Evolutionary conservation across 2,888 invertebrate species (phyloP).

Genomic region (Eucriotettix oculatus): DNA sequence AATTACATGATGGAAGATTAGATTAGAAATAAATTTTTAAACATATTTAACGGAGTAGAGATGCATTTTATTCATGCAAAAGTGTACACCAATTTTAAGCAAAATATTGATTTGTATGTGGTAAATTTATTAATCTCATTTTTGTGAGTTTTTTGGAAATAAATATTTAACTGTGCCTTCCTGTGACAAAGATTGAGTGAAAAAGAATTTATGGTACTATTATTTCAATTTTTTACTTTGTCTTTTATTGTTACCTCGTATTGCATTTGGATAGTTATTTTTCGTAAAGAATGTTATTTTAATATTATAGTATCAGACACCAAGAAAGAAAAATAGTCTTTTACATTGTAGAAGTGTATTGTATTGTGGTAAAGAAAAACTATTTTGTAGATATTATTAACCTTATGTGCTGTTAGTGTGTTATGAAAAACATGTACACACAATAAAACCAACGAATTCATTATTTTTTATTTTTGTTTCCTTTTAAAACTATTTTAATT

Average conservation of each 20-base stretch:
- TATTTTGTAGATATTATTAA: conserved; percentile 31
- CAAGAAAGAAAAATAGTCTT: not conserved
- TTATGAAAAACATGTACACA: not conserved
- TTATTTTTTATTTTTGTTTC: not conserved
- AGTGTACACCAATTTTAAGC: too few species aligned
- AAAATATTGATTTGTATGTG: too few species aligned
- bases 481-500: not conserved
- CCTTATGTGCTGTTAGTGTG: conserved; percentile 17
- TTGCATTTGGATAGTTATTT: not conserved
- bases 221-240: not conserved
- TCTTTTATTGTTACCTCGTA: not conserved
- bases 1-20: not conserved
- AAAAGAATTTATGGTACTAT: not conserved
- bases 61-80: too few species aligned
- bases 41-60: too few species aligned
- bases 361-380: conserved; percentile 6
- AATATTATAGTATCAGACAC: not conserved
- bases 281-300: not conserved
- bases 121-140: too few species aligned
- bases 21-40: not conserved
- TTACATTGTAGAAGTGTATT: not conserved
- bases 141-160: too few species aligned
- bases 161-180: not conserved
- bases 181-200: not conserved
- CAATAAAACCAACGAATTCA: not conserved